phyloP scores from a whole-genome alignment of 2,113 vertebrate species.

The Perca schrenkii region DNA sequence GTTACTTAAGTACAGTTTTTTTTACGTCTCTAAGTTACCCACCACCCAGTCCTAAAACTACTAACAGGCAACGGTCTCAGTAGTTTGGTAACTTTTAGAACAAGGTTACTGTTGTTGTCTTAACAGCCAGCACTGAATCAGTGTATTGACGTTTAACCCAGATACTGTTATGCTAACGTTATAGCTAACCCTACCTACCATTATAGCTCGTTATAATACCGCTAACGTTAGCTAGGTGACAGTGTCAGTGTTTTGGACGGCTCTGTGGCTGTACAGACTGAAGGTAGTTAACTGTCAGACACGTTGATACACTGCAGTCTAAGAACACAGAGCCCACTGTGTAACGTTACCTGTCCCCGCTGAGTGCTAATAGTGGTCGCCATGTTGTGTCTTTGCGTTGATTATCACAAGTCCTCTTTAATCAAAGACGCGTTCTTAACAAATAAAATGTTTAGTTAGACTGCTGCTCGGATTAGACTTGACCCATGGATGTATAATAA shows the following conservation, averaged over 20 bases:
- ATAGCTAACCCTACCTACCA: background rate
- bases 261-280: background rate
- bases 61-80: background rate
- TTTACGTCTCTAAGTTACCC: background rate
- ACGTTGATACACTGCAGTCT: background rate
- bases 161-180: background rate
- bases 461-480: no score
- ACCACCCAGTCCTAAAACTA: background rate
- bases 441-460: background rate
- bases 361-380: constrained; percentile 82
- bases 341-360: constrained; percentile 78
- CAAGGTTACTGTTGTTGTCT: no score
- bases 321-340: accelerated
- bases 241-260: background rate
- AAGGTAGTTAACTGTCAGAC: background rate
- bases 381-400: constrained; percentile 59
- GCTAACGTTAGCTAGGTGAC: no score
- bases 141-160: background rate
- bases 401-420: background rate
- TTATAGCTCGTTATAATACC: background rate
- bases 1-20: background rate
- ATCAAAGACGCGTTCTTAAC: background rate
- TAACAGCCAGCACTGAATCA: no score
- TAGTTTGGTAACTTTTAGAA: background rate
- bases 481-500: no score